Base-by-base conservation (phyloP, 2,797 vertebrate species). In the Peromyscus attwateri region DNA sequence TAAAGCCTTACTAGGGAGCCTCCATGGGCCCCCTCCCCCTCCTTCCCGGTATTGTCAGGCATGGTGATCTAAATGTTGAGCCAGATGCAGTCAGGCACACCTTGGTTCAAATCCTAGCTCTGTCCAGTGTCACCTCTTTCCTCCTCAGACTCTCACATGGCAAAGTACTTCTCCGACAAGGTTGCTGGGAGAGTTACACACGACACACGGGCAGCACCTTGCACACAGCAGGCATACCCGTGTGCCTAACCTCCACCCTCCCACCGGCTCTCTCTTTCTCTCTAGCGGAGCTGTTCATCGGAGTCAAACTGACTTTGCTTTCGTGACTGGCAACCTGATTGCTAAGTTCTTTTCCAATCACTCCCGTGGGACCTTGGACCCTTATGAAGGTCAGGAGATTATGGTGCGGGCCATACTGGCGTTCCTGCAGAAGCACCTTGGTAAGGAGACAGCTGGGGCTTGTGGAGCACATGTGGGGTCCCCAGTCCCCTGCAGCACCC, bases 381-480 rank as follows among this genome's bases (percentile, higher is more conserved):
- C 99, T 43, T 97, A 95, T 40, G 75, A 96, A 93, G 97, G 97
- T 17, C 98, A 99, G 94, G 87, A 98, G 87, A 97, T 98, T 80
- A 97, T 98, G 92, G 98, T 96, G 83, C 87, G 0, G 79, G 98
- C 98, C 0, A 96, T 99, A 75, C 93, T 99, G 95, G 98, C 98
- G 91, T 99, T 99, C 98, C 98, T 99, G 91, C 98, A 99, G 23
- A 98, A 98, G 52, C 99, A 99, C 55, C 98, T 99, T 0, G 46
- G 99, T 99, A 98, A 8, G 98, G 0, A 16, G 49, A 87, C 62
- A 55, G 1, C 43, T 12, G 87, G 87, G 40, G 49, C 40, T 16
- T 3, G 0, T 8, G 19, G 93, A 57, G 40, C 73, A 49, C 62
- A 25, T 0, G 0, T 49, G 71, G 87, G 84, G 19, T 73, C 71